Evolutionary conservation across 2,113 vertebrate genomes (phyloP).

Genomic region (Aldabrachelys gigantea): DNA sequence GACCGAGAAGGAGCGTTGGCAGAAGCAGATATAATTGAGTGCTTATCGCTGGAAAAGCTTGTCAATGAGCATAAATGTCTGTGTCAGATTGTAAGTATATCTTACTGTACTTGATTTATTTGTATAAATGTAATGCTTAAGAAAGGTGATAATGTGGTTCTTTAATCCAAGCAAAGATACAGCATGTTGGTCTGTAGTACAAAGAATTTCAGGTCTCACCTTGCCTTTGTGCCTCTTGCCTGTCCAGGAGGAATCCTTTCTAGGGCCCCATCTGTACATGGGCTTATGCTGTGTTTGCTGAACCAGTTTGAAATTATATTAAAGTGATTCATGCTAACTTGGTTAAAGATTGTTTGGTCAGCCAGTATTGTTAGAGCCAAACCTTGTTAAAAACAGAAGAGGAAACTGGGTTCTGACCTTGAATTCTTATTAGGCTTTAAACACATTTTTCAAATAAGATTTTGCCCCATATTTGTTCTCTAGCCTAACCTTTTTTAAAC

Average conservation of each 20-base stretch:
- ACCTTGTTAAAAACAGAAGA: not conserved
- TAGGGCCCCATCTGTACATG: not conserved
- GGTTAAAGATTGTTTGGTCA: not conserved
- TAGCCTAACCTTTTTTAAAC: not conserved
- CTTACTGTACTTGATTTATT: not conserved
- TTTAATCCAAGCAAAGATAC: not conserved
- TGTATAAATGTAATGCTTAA: not conserved
- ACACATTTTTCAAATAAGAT: not conserved
- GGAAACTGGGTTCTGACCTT: not conserved
- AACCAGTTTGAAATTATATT: not conserved
- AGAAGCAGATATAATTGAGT: slow-evolving; percentile 93
- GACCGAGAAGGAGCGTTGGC: slow-evolving; percentile 93
- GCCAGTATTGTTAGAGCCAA: not conserved
- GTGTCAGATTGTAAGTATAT: slow-evolving; percentile 92
- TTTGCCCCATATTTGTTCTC: not conserved
- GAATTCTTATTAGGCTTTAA: not conserved
- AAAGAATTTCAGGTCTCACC: not conserved
- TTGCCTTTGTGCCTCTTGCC: not conserved
- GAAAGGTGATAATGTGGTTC: not conserved
- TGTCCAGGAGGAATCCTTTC: not conserved
- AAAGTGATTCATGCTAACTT: not conserved
- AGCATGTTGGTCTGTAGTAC: not conserved
- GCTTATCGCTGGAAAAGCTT: slow-evolving; percentile 92
- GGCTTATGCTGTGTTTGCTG: not conserved
- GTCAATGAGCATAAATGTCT: slow-evolving; percentile 96